Evolutionary conservation across 2,888 invertebrate genomes (phyloP).

Genomic region (Leptopterna dolabrata): DNA sequence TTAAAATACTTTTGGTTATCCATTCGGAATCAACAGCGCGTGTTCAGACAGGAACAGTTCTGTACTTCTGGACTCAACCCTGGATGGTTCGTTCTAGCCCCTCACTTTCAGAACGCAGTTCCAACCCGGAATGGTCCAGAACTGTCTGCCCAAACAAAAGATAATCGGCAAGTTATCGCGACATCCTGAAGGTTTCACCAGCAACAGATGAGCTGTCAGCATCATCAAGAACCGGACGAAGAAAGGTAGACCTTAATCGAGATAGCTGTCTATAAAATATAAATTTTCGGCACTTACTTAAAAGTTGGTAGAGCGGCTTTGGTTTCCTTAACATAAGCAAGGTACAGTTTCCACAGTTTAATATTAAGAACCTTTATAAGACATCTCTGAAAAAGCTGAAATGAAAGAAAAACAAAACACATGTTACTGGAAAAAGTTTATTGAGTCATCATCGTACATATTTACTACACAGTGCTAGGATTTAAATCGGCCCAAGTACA

Average conservation of each 20-base stretch:
- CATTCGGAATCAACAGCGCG: too few relatives aligned
- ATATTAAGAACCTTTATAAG: conserved; percentile 98
- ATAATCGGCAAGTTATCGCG: background rate
- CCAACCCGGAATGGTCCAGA: too few relatives aligned
- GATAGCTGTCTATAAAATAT: background rate
- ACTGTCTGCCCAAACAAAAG: too few relatives aligned
- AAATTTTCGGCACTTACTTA: conserved; percentile 76
- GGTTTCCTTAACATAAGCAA: conserved; percentile 98
- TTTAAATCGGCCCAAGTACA: background rate
- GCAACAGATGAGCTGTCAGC: background rate
- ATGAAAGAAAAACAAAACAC: conserved; percentile 58
- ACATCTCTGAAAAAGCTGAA: conserved; percentile 94
- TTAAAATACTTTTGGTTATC: too few relatives aligned
- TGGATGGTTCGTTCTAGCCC: background rate
- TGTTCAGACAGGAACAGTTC: too few relatives aligned
- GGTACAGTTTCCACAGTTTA: conserved; percentile 97
- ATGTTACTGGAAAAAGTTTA: conserved; percentile 28
- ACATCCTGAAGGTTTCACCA: background rate
- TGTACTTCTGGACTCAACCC: too few relatives aligned
- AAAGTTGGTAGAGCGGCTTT: conserved; percentile 92
- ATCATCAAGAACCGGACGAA: background rate
- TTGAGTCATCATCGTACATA: background rate
- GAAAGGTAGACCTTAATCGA: conserved; percentile 1
- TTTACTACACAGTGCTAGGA: background rate
- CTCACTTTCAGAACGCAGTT: too few relatives aligned